Conservation (phyloP, 2,797 vertebrate genomes). For the Lophotriccus pileatus region DNA sequence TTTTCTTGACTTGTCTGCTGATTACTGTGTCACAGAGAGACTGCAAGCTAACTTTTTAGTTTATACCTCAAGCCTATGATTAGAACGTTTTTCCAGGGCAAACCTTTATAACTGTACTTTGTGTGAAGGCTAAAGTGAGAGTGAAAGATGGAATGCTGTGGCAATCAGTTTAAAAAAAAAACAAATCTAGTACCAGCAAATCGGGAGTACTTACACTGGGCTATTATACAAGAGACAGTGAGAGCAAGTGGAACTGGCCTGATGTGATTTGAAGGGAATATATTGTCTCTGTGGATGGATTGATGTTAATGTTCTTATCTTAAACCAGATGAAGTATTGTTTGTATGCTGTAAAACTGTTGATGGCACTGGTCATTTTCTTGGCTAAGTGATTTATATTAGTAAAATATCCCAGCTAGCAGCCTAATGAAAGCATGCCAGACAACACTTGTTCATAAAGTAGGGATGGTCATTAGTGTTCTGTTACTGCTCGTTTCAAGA, state of each 20-base stretch:
- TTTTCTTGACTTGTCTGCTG: background rate
- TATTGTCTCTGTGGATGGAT: background rate
- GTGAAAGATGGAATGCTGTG: background rate
- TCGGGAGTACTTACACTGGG: background rate
- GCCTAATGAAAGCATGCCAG: background rate
- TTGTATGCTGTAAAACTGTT: background rate
- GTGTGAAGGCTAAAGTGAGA: background rate
- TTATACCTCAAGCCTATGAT: background rate
- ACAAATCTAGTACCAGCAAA: background rate
- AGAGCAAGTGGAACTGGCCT: background rate
- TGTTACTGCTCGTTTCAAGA: background rate
- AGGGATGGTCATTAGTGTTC: background rate
- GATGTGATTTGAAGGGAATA: background rate
- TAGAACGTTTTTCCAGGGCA: background rate
- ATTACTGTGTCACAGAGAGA: background rate
- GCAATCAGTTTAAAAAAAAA: rapidly evolving
- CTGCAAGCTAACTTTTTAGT: background rate
- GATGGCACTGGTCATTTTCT: background rate
- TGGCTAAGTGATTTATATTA: background rate
- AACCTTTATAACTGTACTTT: background rate
- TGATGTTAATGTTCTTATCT: background rate
- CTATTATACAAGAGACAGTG: background rate
- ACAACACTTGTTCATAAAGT: background rate
- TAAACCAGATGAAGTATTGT: background rate
- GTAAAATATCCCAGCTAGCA: background rate